Percentiles rank a stretch among this genome's conserved stretches.
These are phyloP conservation scores for Ictalurus punctatus DNA, from an alignment of 2,113 vertebrate species.

Conservation along the genomic window DNA sequence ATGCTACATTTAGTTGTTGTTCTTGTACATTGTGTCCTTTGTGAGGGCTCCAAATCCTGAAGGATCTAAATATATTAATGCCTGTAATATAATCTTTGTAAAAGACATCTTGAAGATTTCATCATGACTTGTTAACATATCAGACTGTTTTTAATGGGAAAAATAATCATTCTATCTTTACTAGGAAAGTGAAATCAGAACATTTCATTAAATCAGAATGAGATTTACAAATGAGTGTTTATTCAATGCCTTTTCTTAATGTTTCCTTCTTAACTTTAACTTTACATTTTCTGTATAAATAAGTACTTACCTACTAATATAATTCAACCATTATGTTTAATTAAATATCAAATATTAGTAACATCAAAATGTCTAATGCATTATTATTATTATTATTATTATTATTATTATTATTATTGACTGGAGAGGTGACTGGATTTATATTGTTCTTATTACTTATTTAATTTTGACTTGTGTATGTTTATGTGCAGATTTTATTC, in stretches of 20 bases:
- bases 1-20: conserved; percentile 57
- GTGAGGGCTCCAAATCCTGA: conserved; percentile 56
- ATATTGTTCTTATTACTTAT: background rate
- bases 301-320: conserved; percentile 28
- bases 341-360: conserved; percentile 30
- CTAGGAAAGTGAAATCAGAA: conserved; percentile 72
- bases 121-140: conserved; percentile 71
- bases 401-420: conserved; percentile 24
- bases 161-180: conserved; percentile 74
- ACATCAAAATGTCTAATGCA: conserved; percentile 30
- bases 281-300: conserved; percentile 27
- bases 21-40: conserved; percentile 74
- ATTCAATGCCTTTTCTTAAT: conserved; percentile 16
- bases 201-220: conserved; percentile 79
- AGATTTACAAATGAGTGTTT: conserved; percentile 58
- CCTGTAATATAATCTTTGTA: conserved; percentile 74
- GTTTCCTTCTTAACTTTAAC: conserved; percentile 29
- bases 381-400: conserved; percentile 36
- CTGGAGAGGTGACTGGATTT: background rate
- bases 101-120: conserved; percentile 67
- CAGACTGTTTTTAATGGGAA: conserved; percentile 72
- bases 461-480: background rate
- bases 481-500: background rate
- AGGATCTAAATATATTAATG: conserved; percentile 72
- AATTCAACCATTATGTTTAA: conserved; percentile 19